phyloP scores from a whole-genome alignment of 2,888 invertebrate species.

The Cremastobaeus sp. region DNA sequence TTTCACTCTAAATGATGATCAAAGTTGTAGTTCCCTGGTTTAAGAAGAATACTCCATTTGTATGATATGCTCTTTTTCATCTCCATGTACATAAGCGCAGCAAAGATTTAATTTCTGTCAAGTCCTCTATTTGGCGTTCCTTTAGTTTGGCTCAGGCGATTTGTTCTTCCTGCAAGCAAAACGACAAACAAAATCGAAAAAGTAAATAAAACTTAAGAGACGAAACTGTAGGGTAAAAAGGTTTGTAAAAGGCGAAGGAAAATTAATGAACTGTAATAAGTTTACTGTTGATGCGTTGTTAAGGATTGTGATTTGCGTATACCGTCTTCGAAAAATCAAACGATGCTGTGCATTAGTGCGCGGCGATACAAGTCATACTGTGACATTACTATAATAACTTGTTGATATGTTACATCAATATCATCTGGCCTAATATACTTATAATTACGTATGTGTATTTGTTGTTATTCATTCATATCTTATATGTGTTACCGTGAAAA shows the following conservation, averaged over 20 bases:
- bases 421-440: conserved; percentile 78
- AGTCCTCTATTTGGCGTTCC: background rate
- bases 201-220: too few relatives aligned
- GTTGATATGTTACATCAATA: conserved; percentile 69
- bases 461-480: conserved; percentile 75
- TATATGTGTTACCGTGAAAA: conserved; percentile 65
- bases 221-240: too few relatives aligned
- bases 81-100: conserved; percentile 28
- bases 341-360: conserved; percentile 23
- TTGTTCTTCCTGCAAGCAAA: background rate
- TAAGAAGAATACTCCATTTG: conserved; percentile 27
- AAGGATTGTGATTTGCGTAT: conserved; percentile 27
- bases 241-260: too few relatives aligned
- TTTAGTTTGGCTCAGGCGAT: background rate
- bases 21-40: too few relatives aligned
- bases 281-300: conserved; percentile 14
- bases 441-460: conserved; percentile 75
- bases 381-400: conserved; percentile 51
- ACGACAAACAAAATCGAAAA: too few relatives aligned
- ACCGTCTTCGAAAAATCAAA: conserved; percentile 33
- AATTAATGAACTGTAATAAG: too few relatives aligned
- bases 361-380: conserved; percentile 45
- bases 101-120: conserved; percentile 22
- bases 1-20: too few relatives aligned
- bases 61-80: conserved; percentile 27